Evolutionary conservation across 2,113 vertebrate species (phyloP).

Genomic region (Dasyornis broadbenti): DNA sequence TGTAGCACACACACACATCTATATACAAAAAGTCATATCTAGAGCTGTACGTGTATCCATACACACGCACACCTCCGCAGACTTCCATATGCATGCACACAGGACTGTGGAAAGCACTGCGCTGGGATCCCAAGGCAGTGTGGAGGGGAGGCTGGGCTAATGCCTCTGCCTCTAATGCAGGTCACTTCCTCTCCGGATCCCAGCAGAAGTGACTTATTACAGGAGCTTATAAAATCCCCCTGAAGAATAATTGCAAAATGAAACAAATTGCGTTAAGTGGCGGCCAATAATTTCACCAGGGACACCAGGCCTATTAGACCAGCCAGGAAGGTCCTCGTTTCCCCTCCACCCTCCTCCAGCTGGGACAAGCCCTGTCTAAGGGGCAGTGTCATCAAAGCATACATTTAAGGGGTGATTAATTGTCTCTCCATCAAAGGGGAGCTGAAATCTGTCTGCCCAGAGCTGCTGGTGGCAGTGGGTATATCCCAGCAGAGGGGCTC

Average conservation of each 20-base stretch:
- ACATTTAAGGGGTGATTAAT: background rate
- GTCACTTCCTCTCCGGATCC: background rate
- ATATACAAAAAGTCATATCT: background rate
- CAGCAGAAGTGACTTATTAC: constrained; percentile 34
- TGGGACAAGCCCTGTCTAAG: background rate
- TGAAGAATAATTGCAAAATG: constrained; percentile 48
- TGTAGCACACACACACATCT: background rate
- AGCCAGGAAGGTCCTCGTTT: background rate
- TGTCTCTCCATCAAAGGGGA: background rate
- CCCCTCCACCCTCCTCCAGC: background rate
- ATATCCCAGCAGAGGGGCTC: background rate
- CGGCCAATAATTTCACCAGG: background rate
- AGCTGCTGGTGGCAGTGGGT: background rate
- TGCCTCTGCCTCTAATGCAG: background rate
- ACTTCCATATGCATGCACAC: fast-evolving
- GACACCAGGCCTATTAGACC: background rate
- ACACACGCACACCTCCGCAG: fast-evolving
- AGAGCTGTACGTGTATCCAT: background rate
- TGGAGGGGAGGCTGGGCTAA: background rate
- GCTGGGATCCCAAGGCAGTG: background rate
- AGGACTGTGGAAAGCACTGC: background rate
- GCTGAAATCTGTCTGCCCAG: background rate
- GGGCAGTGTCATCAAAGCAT: background rate
- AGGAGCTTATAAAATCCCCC: constrained; percentile 18
- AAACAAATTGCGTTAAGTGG: constrained; percentile 17